A percentile compares a stretch with the other conserved stretches of the same genome.
These are phyloP conservation scores for Tauraco hartlaubi DNA, from an alignment of 2,797 vertebrate genomes.

Conservation along the genomic window DNA sequence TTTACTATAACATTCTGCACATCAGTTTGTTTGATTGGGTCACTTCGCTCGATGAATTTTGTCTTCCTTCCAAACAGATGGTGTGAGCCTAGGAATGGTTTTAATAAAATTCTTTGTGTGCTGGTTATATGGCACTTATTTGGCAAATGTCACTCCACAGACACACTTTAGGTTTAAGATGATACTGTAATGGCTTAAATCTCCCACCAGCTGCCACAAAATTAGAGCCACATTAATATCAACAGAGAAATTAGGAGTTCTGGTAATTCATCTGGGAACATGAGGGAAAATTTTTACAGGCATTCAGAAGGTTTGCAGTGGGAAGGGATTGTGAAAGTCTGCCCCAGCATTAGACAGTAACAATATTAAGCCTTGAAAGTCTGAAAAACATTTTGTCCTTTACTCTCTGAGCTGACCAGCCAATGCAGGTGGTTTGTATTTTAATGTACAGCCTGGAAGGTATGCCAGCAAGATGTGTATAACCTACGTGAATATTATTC, in stretches of 20 bases:
- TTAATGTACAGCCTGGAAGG: not conserved
- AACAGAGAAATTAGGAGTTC: not conserved
- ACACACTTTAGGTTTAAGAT: slow-evolving; percentile 49
- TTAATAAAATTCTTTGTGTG: slow-evolving; percentile 56
- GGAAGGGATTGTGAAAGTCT: not conserved
- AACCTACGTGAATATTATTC: not conserved
- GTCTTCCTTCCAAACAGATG: slow-evolving; percentile 68
- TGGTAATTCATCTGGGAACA: not conserved
- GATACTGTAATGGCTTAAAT: slow-evolving; percentile 24
- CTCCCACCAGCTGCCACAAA: slow-evolving; percentile 45
- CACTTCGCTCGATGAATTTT: slow-evolving; percentile 50
- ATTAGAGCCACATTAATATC: slow-evolving; percentile 37
- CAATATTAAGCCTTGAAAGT: not conserved
- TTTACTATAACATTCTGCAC: not conserved
- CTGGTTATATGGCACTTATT: slow-evolving; percentile 52
- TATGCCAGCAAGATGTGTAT: not conserved
- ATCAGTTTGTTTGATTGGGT: slow-evolving; percentile 41
- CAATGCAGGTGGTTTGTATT: not conserved
- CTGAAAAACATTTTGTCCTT: not conserved
- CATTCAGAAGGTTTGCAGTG: not conserved
- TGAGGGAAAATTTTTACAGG: not conserved
- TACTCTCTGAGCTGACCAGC: not conserved
- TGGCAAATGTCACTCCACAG: slow-evolving; percentile 55
- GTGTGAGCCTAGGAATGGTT: slow-evolving; percentile 19
- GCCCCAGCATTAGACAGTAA: not conserved